These are phyloP conservation scores for Eucera pruinosa DNA, from an alignment of 2,888 invertebrate species.

Conservation along the genomic window DNA sequence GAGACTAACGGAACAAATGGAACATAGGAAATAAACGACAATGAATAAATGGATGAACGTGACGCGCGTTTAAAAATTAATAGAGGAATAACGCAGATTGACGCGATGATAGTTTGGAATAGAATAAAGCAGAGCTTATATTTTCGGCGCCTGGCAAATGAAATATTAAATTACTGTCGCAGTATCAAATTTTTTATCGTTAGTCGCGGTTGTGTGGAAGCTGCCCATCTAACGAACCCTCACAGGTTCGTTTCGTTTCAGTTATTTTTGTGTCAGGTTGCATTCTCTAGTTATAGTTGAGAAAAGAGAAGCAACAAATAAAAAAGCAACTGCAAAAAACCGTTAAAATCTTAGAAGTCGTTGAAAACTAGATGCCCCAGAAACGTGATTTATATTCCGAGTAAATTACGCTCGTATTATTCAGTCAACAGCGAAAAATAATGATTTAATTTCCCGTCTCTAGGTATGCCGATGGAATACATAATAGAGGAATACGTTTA, in stretches of 20 bases:
- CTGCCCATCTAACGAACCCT: neutral
- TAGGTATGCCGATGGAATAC: neutral
- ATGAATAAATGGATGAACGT: neutral
- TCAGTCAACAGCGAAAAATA: neutral
- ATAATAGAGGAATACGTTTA: too few relatives aligned
- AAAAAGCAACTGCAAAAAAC: slow-evolving; percentile 30
- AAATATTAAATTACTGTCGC: neutral
- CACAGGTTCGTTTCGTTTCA: neutral
- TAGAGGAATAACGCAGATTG: neutral
- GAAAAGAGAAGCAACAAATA: neutral
- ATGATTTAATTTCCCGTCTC: neutral
- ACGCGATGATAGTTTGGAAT: neutral
- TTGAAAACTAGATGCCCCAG: slow-evolving; percentile 43
- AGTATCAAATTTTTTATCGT: neutral
- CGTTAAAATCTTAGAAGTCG: slow-evolving; percentile 41
- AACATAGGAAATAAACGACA: neutral
- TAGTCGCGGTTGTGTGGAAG: neutral
- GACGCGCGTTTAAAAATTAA: neutral
- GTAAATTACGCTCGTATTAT: slow-evolving; percentile 19
- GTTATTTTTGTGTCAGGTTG: neutral
- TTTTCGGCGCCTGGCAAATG: neutral
- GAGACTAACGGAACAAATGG: neutral
- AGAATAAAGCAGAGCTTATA: neutral
- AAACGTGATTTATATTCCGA: slow-evolving; percentile 29
- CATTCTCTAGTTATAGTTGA: neutral